Evolutionary conservation across 2,113 vertebrate genomes (phyloP).

Genomic region (Puntigrus tetrazona): DNA sequence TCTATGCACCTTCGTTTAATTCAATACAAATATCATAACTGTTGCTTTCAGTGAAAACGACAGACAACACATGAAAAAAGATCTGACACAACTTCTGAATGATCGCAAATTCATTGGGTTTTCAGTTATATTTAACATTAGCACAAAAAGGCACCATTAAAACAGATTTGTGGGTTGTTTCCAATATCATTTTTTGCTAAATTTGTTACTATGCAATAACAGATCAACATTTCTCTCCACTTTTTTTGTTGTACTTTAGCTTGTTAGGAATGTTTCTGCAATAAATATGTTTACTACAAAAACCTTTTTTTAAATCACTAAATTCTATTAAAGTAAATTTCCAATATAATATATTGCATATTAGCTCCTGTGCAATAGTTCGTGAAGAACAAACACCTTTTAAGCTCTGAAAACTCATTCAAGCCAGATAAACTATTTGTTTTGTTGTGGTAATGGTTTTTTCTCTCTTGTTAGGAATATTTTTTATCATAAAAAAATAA

Average conservation of each 20-base stretch:
- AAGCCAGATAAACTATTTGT: not conserved
- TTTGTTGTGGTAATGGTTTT: not conserved
- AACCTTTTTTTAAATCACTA: no score
- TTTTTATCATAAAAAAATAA: no score
- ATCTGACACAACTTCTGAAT: not conserved
- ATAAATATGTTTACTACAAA: no score
- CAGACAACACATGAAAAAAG: not conserved
- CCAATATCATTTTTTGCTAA: not conserved
- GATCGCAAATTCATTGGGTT: not conserved
- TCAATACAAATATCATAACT: not conserved
- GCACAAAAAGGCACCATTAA: not conserved
- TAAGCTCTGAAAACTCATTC: not conserved
- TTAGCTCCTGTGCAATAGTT: not conserved
- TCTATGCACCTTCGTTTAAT: not conserved
- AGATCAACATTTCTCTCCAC: no score
- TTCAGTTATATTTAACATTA: not conserved
- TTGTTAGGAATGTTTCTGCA: no score
- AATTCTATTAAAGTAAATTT: no score
- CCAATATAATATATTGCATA: not conserved
- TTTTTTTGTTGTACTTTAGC: no score
- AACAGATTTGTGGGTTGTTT: not conserved
- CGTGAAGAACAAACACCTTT: not conserved
- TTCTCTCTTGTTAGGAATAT: not conserved
- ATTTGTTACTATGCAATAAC: no score
- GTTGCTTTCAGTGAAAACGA: not conserved